Base-by-base conservation (phyloP, 2,113 vertebrate genomes). In the Chrysochloris asiatica region DNA sequence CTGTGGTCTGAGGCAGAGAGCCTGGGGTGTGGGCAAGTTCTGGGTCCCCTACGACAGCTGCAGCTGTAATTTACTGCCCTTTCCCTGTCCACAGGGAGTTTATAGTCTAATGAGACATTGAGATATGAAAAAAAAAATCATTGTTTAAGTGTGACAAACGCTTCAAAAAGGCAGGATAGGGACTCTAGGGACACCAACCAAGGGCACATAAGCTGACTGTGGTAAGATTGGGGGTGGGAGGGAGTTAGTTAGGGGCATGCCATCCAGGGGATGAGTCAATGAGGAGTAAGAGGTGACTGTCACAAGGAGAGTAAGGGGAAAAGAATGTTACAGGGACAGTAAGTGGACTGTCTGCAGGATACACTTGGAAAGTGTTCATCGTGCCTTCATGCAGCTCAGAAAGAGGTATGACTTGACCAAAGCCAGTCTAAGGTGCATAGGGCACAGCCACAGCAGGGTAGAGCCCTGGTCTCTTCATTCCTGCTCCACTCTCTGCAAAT, bases 381-480 rank as follows among this genome's bases (percentile, higher is more conserved):
- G n/a, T 19, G 79, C 13, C 21, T n/a, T 33, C n/a, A 52, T 21
- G 82, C 77, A 83, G 61, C 28, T 48, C 63, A 86, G 83, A 81
- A 93, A 73, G 17, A 24, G 50, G 26, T 8, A 0, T 30, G 59
- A 41, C 8, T 8, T 16, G n/a, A 21, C 73, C n/a, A 47, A 28
- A 17, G 67, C 36, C 48, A 2, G 19, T 28, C 10, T 41, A 26
- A 45, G 69, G 59, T 7, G 2, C 22, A 47, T 1, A 52, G 30
- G 36, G 54, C 47, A 19, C 13, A 7, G 90, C 22, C 30, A 61
- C 54, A 30, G 28, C 6, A 45, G 59, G 83, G 3, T n/a, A 56
- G 54, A 41, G 47, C 17, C 38, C 24, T 14, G 59, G 59, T 33
- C 48, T 54, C 78, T 4, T 12, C 8, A 19, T 22, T 33, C 33